Evolutionary conservation across 2,113 vertebrate genomes (phyloP), one percentile per base, ranked within the genome.

Genomic region (Perca fluviatilis): DNA sequence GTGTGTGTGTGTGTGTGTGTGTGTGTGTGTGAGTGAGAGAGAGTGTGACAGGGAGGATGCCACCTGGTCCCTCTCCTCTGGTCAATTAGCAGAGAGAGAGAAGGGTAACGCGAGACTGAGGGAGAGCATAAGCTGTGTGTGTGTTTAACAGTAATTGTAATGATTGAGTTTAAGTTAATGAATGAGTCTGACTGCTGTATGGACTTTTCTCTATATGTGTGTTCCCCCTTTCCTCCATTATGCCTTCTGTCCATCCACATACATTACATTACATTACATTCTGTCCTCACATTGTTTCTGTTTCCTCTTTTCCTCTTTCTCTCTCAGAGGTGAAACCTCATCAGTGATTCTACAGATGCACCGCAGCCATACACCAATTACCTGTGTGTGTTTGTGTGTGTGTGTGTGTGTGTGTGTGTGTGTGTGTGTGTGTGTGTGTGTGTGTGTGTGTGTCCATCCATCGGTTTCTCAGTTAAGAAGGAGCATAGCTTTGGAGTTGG

Each of bases 41-140:
- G 30, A 5, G 75, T 62, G 84, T 18, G 71, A 36, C 0, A 47
- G 85, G 68, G 84, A 89, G 87, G 94, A 90, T 84, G 88, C 40
- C 49, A 89, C 93, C 86, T 77, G 79, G 0, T 95, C 90, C 93
- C 81, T 0, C 73, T 94, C 91, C 82, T 1, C 72, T 93, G 89
- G 89, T 95, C 95, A 95, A 95, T 96, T 96, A 95, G 93, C 85
- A 79, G 65, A 86, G 75, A 70, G 65, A 63, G 64, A 77, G 84
- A 61, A 47, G 27, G 79, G 57, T 73, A 80, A 85, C 40, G 21
- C 68, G 63, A 80, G 75, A 53, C 64, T 49, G 64, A 89, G 74
- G 73, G 50, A 58, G 27, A 65, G 74, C 69, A 83, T 76, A 49
- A 77, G 79, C 58, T 66, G 40, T 79, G 47, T 65, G 65, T 73